Conservation (phyloP, 2,888 invertebrate genomes). For the Neoitamus cyanurus region DNA sequence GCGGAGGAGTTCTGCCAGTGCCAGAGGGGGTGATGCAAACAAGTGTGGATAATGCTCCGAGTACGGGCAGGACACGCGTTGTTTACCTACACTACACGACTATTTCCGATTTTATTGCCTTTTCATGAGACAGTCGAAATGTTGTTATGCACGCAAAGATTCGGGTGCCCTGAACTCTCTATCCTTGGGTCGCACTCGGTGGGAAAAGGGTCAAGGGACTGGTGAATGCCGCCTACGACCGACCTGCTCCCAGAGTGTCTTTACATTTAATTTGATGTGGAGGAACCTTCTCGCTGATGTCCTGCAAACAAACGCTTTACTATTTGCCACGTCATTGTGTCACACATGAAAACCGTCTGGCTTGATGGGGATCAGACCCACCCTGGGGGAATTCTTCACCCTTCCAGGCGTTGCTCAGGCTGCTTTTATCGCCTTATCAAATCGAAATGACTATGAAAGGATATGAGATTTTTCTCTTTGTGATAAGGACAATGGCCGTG, state of each 20-base stretch:
- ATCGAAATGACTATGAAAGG: constrained; percentile 50
- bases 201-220: constrained; percentile 50
- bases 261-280: constrained; percentile 51
- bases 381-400: constrained; percentile 39
- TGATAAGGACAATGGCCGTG: constrained; percentile 43
- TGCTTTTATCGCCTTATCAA: constrained; percentile 50
- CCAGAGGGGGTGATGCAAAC: constrained; percentile 25
- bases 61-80: constrained; percentile 39
- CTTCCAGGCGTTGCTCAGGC: constrained; percentile 33
- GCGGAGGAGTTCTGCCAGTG: neutral
- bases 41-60: constrained; percentile 33
- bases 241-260: constrained; percentile 34
- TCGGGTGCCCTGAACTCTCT: constrained; percentile 27
- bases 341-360: constrained; percentile 46
- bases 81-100: constrained; percentile 49
- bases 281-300: constrained; percentile 50
- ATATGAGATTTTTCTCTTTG: constrained; percentile 46
- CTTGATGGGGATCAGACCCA: constrained; percentile 7
- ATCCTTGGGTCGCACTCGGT: neutral
- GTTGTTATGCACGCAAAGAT: constrained; percentile 44
- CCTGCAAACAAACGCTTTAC: constrained; percentile 52
- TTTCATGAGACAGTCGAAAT: constrained; percentile 50
- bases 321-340: constrained; percentile 53
- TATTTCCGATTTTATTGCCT: constrained; percentile 53
- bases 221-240: constrained; percentile 43